Evolutionary conservation across 2,797 vertebrate species (phyloP).

Genomic region (Esox lucius): DNA sequence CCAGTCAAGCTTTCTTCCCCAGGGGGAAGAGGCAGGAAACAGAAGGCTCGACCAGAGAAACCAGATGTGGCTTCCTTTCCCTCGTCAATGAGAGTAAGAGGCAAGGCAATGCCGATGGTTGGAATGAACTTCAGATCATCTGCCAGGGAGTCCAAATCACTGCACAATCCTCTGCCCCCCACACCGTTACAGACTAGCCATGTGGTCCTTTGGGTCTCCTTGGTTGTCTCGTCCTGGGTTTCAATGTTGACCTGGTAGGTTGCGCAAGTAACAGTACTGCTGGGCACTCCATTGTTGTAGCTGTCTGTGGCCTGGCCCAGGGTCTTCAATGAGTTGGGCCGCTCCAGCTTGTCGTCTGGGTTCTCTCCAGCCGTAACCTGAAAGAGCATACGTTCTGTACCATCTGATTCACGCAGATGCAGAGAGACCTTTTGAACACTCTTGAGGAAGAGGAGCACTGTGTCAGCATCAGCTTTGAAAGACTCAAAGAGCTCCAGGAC

Average conservation of each 20-base stretch:
- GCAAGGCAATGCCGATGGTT: slow-evolving; percentile 89
- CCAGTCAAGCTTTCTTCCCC: slow-evolving; percentile 96
- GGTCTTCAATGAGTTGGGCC: slow-evolving; percentile 84
- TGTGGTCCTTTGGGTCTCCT: slow-evolving; percentile 83
- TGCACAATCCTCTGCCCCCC: slow-evolving; percentile 90
- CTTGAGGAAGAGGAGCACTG: slow-evolving; percentile 93
- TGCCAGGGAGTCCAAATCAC: slow-evolving; percentile 88
- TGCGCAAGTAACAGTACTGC: slow-evolving; percentile 83
- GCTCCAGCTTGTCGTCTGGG: slow-evolving; percentile 81
- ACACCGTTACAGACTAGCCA: slow-evolving; percentile 97
- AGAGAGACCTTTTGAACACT: slow-evolving; percentile 92
- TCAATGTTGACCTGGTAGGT: slow-evolving; percentile 90
- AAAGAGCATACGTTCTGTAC: slow-evolving; percentile 88
- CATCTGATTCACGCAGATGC: slow-evolving; percentile 86
- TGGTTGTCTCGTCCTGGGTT: slow-evolving; percentile 83
- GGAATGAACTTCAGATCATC: slow-evolving; percentile 96
- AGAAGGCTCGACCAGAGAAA: slow-evolving; percentile 94
- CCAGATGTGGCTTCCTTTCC: slow-evolving; percentile 78
- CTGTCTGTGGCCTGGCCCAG: slow-evolving; percentile 84
- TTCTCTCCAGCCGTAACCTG: slow-evolving; percentile 88
- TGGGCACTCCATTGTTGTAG: slow-evolving; percentile 87
- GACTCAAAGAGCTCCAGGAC: slow-evolving; percentile 96
- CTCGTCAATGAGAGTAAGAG: slow-evolving; percentile 74
- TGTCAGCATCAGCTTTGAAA: slow-evolving; percentile 94
- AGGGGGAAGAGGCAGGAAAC: slow-evolving; percentile 93